A percentile compares a stretch with the other conserved stretches of the same genome.
phyloP scores from a whole-genome alignment of 2,797 vertebrate genomes.

The Gypaetus barbatus region DNA sequence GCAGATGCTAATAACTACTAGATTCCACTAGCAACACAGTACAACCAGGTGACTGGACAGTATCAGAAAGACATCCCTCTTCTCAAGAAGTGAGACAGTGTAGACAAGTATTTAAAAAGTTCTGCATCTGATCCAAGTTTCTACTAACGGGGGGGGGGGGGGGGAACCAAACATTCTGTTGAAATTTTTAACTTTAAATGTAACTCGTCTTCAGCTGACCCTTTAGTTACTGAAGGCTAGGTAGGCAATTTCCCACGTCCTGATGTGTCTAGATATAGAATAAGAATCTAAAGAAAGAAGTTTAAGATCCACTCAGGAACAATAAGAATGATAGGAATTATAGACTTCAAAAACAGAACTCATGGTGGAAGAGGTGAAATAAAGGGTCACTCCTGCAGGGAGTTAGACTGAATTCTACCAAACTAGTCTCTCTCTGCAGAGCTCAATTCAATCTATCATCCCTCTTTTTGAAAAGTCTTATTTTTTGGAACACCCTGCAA shows the following conservation, averaged over 20 bases:
- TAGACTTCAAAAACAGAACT: background rate
- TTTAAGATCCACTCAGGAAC: background rate
- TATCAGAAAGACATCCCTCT: background rate
- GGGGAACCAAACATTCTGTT: background rate
- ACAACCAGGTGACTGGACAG: background rate
- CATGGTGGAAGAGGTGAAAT: background rate
- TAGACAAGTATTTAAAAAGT: background rate
- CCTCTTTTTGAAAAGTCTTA: background rate
- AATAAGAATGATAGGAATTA: background rate
- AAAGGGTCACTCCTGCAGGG: background rate
- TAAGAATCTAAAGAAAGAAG: background rate
- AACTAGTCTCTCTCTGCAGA: background rate
- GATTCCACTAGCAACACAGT: background rate
- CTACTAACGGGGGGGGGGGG: background rate
- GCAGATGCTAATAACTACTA: background rate
- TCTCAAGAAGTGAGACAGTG: rapidly evolving
- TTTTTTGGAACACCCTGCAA: background rate
- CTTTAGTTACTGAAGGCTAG: background rate
- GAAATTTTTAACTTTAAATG: background rate
- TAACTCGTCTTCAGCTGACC: background rate
- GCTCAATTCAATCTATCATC: background rate
- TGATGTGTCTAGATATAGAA: background rate
- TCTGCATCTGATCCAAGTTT: background rate
- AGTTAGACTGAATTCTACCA: background rate
- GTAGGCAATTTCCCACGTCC: background rate